Evolutionary conservation across 2,888 invertebrate genomes (phyloP), one percentile per base, ranked within the genome.

Genomic region (Deilephila porcellus): DNA sequence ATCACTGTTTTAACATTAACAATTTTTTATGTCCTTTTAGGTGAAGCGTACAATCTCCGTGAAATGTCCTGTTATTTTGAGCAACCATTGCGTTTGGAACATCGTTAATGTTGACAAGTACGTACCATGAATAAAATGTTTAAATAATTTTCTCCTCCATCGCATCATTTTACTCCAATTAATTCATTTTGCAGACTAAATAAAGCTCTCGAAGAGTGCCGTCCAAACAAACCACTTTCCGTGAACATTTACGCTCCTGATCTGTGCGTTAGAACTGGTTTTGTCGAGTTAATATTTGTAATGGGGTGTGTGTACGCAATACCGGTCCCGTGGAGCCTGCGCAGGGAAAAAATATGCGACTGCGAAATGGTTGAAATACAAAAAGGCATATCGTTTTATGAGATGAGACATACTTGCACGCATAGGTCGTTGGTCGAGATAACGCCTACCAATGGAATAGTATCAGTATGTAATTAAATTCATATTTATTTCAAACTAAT

Each of bases 1-100:
- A 25, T 1, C 25, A 25, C 1, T 25, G 25, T 25, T 25, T 25
- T 25, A 25, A 25, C 25, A 25, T 25, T 1, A 25, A 25, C 25
- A 56, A 6, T 34, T 19, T 29, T 32, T 5, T 17, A 19, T 34
- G 1, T 64, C 76, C 62, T 74, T 71, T 62, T 76, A 95, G 95
- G 84, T 95, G 8, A 92, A 93, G 78, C 87, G 94, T 4, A 93
- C 94, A 2, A 88, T 94, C 78, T 91, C 92, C 11, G 87, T 89
- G 0, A 89, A 88, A 83, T 89, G 93, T 77, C 93, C 93, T 4
- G 87, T 94, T 8, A 93, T 93, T 77, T 83, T 94, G 73, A 94
- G 93, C 78, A 92, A 94, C 80, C 90, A 94, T 76, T 93, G 93
- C 77, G 86, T 94, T 71, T 94, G 94, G 94, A 93, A 92, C 78